phyloP scores from a whole-genome alignment of 2,113 vertebrate species.

The Chaenogobius annularis region DNA sequence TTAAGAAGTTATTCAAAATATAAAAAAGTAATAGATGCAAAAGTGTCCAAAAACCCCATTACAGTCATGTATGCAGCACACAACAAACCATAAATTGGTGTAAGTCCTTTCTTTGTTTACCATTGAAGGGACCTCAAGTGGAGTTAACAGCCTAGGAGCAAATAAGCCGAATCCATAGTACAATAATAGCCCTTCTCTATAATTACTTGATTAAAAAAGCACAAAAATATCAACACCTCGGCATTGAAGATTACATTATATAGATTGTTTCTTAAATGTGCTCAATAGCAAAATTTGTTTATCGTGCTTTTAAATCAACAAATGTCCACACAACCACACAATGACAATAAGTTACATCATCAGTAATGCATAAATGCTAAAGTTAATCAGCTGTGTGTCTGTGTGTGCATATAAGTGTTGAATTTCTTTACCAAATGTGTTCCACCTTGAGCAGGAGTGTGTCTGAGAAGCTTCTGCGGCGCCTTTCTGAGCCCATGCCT shows the following conservation, averaged over 20 bases:
- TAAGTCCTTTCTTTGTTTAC: neutral
- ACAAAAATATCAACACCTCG: neutral
- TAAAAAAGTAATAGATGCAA: neutral
- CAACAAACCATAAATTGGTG: neutral
- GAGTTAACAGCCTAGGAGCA: neutral
- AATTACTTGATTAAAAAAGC: neutral
- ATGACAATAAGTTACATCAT: neutral
- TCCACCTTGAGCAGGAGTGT: constrained; percentile 37
- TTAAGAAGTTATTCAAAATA: neutral
- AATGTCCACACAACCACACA: neutral
- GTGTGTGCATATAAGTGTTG: neutral
- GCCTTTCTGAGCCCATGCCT: constrained; percentile 1
- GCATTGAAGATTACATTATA: neutral
- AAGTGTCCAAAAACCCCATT: neutral
- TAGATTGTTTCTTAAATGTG: neutral
- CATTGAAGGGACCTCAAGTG: neutral
- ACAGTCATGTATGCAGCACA: neutral
- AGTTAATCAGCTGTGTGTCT: neutral
- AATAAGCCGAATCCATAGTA: neutral
- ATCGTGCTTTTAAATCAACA: neutral
- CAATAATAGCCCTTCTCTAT: neutral
- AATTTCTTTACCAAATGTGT: constrained; percentile 33
- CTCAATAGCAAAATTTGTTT: neutral
- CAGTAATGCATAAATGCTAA: neutral
- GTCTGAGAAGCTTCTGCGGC: constrained; percentile 26